Conservation (phyloP, 35 echinoderm and acorn worm genomes). For the Apostichopus californicus region DNA sequence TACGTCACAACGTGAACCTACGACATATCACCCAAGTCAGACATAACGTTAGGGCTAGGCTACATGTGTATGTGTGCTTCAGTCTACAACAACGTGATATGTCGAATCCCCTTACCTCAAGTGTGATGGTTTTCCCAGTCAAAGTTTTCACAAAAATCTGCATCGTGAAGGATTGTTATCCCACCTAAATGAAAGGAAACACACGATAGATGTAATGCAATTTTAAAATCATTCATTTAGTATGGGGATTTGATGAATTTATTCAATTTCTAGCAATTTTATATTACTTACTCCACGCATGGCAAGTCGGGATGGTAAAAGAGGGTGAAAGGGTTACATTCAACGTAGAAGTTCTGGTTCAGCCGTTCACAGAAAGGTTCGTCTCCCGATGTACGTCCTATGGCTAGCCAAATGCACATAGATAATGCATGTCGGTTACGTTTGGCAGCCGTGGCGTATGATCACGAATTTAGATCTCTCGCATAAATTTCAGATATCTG, state of each 20-base stretch:
- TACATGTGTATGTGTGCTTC: too few species aligned
- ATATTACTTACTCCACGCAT: constrained; percentile 13
- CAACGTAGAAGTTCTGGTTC: background rate
- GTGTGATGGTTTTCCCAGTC: constrained; percentile 44
- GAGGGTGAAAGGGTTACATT: background rate
- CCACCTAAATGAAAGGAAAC: background rate
- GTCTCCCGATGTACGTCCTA: too few species aligned
- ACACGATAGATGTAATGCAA: background rate
- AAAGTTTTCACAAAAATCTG: constrained; percentile 47
- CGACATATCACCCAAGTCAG: too few species aligned
- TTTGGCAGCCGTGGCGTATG: too few species aligned
- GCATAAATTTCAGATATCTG: too few species aligned
- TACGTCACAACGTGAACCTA: too few species aligned
- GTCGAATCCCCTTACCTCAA: constrained; percentile 19
- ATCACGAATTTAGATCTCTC: too few species aligned
- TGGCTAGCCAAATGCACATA: too few species aligned
- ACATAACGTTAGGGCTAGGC: too few species aligned
- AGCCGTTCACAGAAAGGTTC: background rate
- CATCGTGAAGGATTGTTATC: constrained; percentile 22
- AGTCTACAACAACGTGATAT: too few species aligned
- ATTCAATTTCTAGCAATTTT: background rate
- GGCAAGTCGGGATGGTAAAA: background rate
- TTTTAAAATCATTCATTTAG: background rate
- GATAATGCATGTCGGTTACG: too few species aligned
- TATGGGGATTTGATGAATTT: background rate